Conservation (phyloP, 2,113 vertebrate genomes). For the Jacana jacana region DNA sequence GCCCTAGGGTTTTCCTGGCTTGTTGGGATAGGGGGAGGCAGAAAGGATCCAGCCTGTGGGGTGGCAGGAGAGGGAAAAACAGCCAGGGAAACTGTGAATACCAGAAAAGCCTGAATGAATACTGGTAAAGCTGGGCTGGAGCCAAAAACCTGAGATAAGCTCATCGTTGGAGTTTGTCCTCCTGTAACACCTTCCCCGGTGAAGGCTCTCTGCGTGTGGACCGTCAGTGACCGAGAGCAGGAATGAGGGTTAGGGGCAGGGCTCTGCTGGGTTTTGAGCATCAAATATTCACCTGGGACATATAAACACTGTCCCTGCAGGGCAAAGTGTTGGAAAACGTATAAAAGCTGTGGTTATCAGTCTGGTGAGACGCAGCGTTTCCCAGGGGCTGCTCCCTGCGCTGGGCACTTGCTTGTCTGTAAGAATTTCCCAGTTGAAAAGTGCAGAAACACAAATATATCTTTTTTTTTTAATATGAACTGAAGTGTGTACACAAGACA, state of each 20-base stretch:
- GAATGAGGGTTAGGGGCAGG: neutral
- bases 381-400: neutral
- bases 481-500: neutral
- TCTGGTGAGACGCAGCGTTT: neutral
- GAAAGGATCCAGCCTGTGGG: neutral
- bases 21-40: rapidly evolving
- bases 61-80: neutral
- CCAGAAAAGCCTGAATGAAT: neutral
- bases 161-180: neutral
- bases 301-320: neutral
- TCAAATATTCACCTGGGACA: neutral
- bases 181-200: rapidly evolving
- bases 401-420: rapidly evolving
- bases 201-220: neutral
- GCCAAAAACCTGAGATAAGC: neutral
- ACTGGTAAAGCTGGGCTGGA: neutral
- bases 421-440: neutral
- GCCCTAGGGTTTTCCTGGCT: neutral
- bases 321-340: neutral
- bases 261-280: neutral
- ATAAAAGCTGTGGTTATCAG: neutral
- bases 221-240: rapidly evolving
- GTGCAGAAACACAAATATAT: neutral
- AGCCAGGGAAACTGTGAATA: neutral
- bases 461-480: neutral